Percentiles rank a stretch among this genome's conserved stretches.
Evolutionary conservation across 2,797 vertebrate species (phyloP).

Genomic region (Pogoniulus pusillus): DNA sequence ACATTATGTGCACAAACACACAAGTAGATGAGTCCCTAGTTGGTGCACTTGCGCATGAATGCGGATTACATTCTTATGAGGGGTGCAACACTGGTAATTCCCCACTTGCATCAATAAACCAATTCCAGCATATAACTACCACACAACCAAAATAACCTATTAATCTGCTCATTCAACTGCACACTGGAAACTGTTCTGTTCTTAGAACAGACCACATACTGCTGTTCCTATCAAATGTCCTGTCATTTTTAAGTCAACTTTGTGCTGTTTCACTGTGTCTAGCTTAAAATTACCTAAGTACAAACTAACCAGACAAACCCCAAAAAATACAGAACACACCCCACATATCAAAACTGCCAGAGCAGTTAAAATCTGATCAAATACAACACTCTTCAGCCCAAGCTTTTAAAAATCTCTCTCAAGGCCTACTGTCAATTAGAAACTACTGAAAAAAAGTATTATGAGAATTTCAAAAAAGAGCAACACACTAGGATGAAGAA

Average conservation of each 20-base stretch:
- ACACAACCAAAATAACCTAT: neutral
- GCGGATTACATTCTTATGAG: neutral
- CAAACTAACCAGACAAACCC: neutral
- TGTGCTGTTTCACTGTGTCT: neutral
- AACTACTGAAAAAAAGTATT: neutral
- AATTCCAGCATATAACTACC: neutral
- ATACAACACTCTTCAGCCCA: neutral
- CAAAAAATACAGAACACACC: neutral
- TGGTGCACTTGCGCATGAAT: neutral
- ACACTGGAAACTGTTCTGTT: neutral
- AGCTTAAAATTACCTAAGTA: neutral
- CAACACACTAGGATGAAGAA: neutral
- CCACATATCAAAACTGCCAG: neutral
- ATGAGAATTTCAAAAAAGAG: neutral
- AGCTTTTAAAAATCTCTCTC: neutral
- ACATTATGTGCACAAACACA: neutral
- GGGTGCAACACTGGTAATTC: neutral
- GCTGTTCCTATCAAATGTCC: neutral
- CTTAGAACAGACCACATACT: neutral
- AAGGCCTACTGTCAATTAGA: neutral
- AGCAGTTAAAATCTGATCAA: neutral
- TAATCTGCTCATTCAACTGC: neutral
- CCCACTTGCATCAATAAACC: neutral
- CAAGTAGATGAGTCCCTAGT: accelerated
- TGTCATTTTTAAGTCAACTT: neutral